These are phyloP conservation scores for Meteorus sp. DNA, from an alignment of 1,140 invertebrate species.

Conservation along the genomic window DNA sequence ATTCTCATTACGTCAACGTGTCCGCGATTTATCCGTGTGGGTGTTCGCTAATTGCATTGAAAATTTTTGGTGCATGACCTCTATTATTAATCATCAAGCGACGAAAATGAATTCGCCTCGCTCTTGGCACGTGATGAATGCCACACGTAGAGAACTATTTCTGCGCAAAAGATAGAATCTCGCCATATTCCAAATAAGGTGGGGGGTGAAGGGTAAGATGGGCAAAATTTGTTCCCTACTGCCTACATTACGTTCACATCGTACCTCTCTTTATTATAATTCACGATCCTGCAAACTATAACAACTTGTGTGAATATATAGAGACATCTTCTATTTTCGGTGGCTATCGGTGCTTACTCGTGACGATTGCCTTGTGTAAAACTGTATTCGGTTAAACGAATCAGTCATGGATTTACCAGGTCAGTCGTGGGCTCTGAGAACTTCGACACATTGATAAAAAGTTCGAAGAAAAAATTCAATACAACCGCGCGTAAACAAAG, in stretches of 20 bases:
- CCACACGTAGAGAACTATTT: slow-evolving; percentile 10
- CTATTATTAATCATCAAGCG: slow-evolving; percentile 28
- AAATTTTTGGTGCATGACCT: slow-evolving; percentile 8
- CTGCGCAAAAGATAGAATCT: background rate
- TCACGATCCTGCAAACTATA: too few relatives aligned
- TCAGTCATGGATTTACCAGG: slow-evolving; percentile 31
- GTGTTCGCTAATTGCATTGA: slow-evolving; percentile 6
- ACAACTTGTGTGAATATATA: too few relatives aligned
- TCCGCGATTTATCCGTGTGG: background rate
- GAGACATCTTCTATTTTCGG: slow-evolving; percentile 53
- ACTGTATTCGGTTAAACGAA: too few relatives aligned
- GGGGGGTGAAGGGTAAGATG: too few relatives aligned
- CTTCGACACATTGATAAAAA: slow-evolving; percentile 11
- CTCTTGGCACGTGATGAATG: slow-evolving; percentile 17
- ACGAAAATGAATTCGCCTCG: background rate
- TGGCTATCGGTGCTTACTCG: slow-evolving; percentile 13
- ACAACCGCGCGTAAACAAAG: too few relatives aligned
- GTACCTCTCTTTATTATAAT: too few relatives aligned
- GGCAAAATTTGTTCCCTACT: too few relatives aligned
- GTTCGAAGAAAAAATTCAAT: too few relatives aligned
- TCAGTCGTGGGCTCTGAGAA: slow-evolving; percentile 25
- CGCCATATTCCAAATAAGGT: too few relatives aligned
- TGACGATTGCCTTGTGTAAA: slow-evolving; percentile 13
- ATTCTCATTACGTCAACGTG: background rate
- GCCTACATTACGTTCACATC: background rate